A percentile compares a stretch with the other conserved stretches of the same genome.
Conservation (phyloP, 2,888 invertebrate species). For the Caenorhabditis sp. region DNA sequence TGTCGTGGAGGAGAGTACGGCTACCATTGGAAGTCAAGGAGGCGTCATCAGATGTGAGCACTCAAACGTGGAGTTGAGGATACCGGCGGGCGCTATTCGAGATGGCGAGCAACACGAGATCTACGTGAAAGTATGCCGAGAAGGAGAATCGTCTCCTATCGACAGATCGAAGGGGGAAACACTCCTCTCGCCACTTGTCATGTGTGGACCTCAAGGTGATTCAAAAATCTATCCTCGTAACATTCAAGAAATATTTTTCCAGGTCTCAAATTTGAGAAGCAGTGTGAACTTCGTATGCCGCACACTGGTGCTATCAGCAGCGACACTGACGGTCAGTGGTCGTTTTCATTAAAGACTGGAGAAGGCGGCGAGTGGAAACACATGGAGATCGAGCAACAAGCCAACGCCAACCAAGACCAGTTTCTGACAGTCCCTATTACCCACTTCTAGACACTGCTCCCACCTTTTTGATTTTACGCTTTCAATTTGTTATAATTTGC, state of each 20-base stretch:
- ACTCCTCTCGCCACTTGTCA: slow-evolving; percentile 94
- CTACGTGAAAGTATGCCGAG: slow-evolving; percentile 88
- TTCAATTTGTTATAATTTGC: slow-evolving; percentile 2
- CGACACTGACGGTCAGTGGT: slow-evolving; percentile 83
- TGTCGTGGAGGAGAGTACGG: slow-evolving; percentile 71
- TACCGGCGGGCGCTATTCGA: slow-evolving; percentile 92
- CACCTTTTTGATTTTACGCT: neutral
- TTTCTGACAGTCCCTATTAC: slow-evolving; percentile 71
- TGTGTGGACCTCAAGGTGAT: slow-evolving; percentile 92
- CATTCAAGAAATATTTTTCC: slow-evolving; percentile 3
- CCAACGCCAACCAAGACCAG: slow-evolving; percentile 64
- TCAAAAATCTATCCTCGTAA: neutral
- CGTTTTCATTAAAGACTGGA: slow-evolving; percentile 85
- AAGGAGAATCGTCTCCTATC: slow-evolving; percentile 88
- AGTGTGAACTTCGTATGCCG: slow-evolving; percentile 94
- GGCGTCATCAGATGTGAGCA: slow-evolving; percentile 91
- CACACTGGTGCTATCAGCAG: slow-evolving; percentile 84
- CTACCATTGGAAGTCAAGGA: slow-evolving; percentile 84
- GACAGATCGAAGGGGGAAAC: slow-evolving; percentile 96
- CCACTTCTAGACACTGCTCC: slow-evolving; percentile 62
- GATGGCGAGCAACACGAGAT: slow-evolving; percentile 92
- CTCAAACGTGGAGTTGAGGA: slow-evolving; percentile 93
- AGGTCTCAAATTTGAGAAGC: slow-evolving; percentile 91
- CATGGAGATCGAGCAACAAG: slow-evolving; percentile 68
- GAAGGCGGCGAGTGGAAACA: slow-evolving; percentile 79